phyloP scores from a whole-genome alignment of 2,113 vertebrate genomes.

The Macroglossus sobrinus region DNA sequence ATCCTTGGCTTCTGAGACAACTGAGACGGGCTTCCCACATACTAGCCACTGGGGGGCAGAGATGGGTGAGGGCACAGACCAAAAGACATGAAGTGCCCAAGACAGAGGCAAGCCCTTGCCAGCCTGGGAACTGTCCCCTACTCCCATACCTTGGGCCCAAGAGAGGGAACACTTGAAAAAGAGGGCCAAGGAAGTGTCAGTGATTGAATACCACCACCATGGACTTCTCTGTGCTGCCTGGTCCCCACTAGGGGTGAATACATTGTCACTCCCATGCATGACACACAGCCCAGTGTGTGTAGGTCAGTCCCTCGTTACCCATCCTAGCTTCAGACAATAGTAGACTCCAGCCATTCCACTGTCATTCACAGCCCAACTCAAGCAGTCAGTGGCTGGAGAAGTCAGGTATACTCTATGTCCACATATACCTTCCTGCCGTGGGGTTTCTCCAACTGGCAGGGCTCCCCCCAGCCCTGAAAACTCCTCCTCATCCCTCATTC shows the following conservation, averaged over 20 bases:
- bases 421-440: conserved; percentile 65
- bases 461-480: conserved; percentile 14
- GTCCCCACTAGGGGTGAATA: neutral
- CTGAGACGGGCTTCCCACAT: neutral
- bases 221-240: neutral
- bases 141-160: conserved; percentile 13
- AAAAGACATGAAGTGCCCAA: neutral
- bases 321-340: neutral
- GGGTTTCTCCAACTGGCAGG: conserved; percentile 48
- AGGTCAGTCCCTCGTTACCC: neutral
- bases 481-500: neutral
- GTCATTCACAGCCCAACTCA: neutral
- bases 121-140: neutral
- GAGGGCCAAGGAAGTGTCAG: neutral
- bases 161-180: neutral
- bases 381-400: conserved; percentile 43
- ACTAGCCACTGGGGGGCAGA: neutral
- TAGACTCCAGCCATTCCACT: neutral
- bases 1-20: neutral
- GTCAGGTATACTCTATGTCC: conserved; percentile 76
- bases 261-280: neutral
- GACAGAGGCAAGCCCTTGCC: neutral
- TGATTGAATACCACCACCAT: neutral
- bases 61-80: neutral
- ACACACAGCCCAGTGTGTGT: neutral